These are phyloP conservation scores for Parascotia fuliginaria DNA, from an alignment of 2,888 invertebrate genomes.

Conservation along the genomic window DNA sequence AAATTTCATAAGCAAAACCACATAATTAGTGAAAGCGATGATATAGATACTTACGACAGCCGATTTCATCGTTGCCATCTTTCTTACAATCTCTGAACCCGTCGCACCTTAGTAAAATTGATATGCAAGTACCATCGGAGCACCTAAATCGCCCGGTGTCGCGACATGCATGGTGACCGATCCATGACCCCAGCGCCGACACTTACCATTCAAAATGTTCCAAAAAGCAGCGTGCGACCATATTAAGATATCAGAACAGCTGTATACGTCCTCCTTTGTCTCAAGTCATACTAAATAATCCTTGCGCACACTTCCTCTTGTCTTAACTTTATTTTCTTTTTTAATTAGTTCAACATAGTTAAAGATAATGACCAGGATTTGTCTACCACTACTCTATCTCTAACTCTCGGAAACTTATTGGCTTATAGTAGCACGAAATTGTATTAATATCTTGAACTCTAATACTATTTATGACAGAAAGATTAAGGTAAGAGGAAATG, in stretches of 20 bases:
- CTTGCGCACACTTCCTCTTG: neutral
- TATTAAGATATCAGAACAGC: slow-evolving; percentile 10
- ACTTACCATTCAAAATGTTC: slow-evolving; percentile 68
- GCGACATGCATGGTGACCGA: slow-evolving; percentile 69
- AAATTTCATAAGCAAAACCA: slow-evolving; percentile 27
- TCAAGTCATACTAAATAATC: neutral
- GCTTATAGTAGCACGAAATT: too few species aligned
- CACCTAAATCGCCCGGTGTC: slow-evolving; percentile 89
- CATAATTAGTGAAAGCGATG: slow-evolving; percentile 27
- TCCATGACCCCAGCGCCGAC: slow-evolving; percentile 60
- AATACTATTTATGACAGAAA: too few species aligned
- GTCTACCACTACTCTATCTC: too few species aligned
- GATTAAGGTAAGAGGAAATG: too few species aligned
- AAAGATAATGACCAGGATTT: too few species aligned
- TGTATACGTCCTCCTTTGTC: too few species aligned
- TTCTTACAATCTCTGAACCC: slow-evolving; percentile 89
- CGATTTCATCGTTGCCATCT: slow-evolving; percentile 87
- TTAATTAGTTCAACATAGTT: too few species aligned
- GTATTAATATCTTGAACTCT: too few species aligned
- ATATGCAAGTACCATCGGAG: slow-evolving; percentile 90
- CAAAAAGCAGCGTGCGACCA: slow-evolving; percentile 64
- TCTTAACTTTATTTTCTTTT: neutral
- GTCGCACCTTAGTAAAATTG: slow-evolving; percentile 89
- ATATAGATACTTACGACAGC: slow-evolving; percentile 85
- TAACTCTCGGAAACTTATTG: too few species aligned